Evolutionary conservation across 1,140 invertebrate species (phyloP), one percentile per base, ranked within the genome.

Genomic region (Mizuhopecten yessoensis): DNA sequence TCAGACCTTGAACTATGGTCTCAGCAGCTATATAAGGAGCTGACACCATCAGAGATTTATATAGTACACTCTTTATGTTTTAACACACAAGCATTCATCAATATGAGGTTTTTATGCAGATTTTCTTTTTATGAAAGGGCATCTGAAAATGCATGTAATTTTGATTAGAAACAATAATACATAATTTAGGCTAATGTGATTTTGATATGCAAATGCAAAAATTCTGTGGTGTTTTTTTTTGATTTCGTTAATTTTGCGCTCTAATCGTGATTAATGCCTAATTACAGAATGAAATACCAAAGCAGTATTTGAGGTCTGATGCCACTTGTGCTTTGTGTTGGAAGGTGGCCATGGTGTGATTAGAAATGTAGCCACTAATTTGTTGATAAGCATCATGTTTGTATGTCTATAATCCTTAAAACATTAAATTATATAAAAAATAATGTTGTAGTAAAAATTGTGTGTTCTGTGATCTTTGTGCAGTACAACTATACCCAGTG

Each of bases 391-490:
- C n/a, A 75, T 75, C 57, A 29, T 75, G 57, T 75, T 75, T 75
- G 20, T 20, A 29, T 75, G 57, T 75, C 57, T 75, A 75, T 75
- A n/a, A 29, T 75, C 57, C 9, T 75, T 49, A 49, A 49, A 75
- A 75, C 42, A 45, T 45, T 45, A 45, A 45, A 45, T 45, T 45
- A 45, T 75, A 75, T 75, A n/a, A 29, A 49, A 75, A 75, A 75
- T 29, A 29, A 75, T 29, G 1, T 75, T 29, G 17, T 75, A 29
- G 57, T 75, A 29, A 75, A 75, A 75, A 29, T 75, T 2, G 5
- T 75, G 57, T 75, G 1, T 75, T 75, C 9, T 75, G 57, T 75
- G 5, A 29, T 75, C 17, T n/a, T 75, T 57, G 20, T 57, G 45
- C 45, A 57, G 7, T 57, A 39, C 5, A 7, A 39, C 13, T 39